Conservation (phyloP, 2,797 vertebrate genomes). For the Crenuchus spilurus region DNA sequence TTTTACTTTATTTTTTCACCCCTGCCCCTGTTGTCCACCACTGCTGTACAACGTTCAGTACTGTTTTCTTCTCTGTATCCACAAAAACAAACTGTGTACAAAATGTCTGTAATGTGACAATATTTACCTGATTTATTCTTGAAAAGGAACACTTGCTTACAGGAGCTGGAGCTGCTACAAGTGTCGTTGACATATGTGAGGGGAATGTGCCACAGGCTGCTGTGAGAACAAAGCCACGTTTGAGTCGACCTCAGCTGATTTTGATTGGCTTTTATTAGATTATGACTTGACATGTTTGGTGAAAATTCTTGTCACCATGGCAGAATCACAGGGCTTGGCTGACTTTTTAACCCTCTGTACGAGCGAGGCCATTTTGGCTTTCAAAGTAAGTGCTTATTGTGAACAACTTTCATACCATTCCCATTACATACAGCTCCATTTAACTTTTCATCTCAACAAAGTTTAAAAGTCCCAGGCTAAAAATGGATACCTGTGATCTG, state of each 20-base stretch:
- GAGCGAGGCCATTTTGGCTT: background rate
- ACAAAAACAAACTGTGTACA: background rate
- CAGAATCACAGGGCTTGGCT: background rate
- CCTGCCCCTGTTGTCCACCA: too few relatives aligned
- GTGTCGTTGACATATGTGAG: constrained; percentile 85
- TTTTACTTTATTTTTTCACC: too few relatives aligned
- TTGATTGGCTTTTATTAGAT: background rate
- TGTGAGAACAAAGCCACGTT: constrained; percentile 56
- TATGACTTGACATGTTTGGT: background rate
- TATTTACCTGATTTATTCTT: constrained; percentile 82
- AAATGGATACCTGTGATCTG: constrained; percentile 74
- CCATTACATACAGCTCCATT: too few relatives aligned
- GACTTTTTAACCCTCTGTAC: background rate
- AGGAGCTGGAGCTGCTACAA: constrained; percentile 73
- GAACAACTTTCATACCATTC: too few relatives aligned
- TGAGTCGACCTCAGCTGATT: background rate
- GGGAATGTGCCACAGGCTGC: constrained; percentile 89
- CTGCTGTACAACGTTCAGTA: too few relatives aligned
- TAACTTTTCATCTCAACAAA: background rate
- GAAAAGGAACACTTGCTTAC: constrained; percentile 77
- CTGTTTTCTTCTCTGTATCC: background rate
- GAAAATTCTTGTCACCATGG: background rate
- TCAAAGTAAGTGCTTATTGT: too few relatives aligned
- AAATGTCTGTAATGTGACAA: background rate
- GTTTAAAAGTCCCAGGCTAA: background rate